Evolutionary conservation across 2,797 vertebrate species (phyloP), one percentile per base, ranked within the genome.

Genomic region (Eptatretus atami): DNA sequence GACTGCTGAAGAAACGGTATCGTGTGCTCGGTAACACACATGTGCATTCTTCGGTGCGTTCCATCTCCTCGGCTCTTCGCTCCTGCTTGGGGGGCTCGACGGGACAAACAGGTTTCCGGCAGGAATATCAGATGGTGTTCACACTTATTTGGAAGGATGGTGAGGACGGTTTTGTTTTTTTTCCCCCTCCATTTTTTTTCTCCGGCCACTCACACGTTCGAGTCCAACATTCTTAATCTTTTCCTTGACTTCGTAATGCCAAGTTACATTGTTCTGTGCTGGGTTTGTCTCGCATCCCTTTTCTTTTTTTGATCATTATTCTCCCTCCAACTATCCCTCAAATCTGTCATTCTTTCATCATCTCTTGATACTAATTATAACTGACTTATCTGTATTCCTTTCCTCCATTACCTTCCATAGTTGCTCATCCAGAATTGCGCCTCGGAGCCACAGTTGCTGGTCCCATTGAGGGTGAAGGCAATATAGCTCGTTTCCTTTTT

Each of bases 141-240:
- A 98, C 92, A 53, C 79, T 98, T 14, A 95, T 98, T 72, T 98
- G 90, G 90, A 98, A 98, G 75, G 79, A 93, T 1, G 88, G 90
- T 93, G 75, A 80, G 80, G 65, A 53, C 44, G 63, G 12, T n/a
- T 15, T 44, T 19, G 19, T 44, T 44, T 15, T 44, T 44, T 44
- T 8, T 8, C 31, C 31, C 6, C 31, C 31, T 44, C 31, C 6
- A 44, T 44, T 44, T 4, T 44, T 44, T 44, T 44, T 44, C 31
- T 44, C 31, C 6, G 31, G 31, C 31, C 31, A 44, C 31, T 44
- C 31, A 44, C 31, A 44, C 31, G 4, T 44, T 44, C 6, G 31
- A 44, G 6, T 44, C 31, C 31, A 44, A 44, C 6, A 44, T 44
- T 44, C 31, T 44, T 44, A 44, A 44, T 8, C 31, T 44, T 44